Evolutionary conservation across 2,797 vertebrate genomes (phyloP), one percentile per base, ranked within the genome.

Genomic region (Rousettus madagascariensis): DNA sequence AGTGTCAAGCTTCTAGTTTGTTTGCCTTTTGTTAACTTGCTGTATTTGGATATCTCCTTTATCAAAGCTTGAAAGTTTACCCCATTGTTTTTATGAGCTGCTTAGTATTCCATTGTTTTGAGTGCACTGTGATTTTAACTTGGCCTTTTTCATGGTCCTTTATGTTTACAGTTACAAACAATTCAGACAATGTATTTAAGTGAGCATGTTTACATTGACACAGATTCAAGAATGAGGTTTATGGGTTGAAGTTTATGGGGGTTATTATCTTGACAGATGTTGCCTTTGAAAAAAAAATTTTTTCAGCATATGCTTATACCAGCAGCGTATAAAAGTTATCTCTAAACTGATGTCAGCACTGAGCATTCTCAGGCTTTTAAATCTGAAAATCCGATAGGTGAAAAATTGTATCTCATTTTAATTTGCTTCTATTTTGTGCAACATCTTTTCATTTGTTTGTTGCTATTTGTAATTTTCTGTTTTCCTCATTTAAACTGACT

Each of bases 21-120:
- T 61, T 95, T 83, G 19, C n/a, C 16, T 89, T 94, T 78, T 86
- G n/a, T 30, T 89, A 28, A 69, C 26, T 69, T 82, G 82, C 41
- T 65, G 0, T 53, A 22, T 93, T 82, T 91, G 11, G 4, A 19
- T 84, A 28, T 77, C 53, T 75, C 24, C 24, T 66, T 66, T 41
- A 57, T 8, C 11, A n/a, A 92, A 89, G 78, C 46, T 71, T 22
- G 38, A 36, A 90, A 43, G 51, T 55, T 53, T 16, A 30, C 16
- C n/a, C 72, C 30, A 10, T 17, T 57, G 38, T 30, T 69, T 86
- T 51, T n/a, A 30, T 5, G 28, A 43, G 22, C 59, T 71, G 11
- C 28, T 6, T 57, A 20, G 2, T 51, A 72, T 55, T 90, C 16
- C 17, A 19, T 53, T 51, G 19, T 72, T 66, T 66, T 53, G 63